Evolutionary conservation across 2,888 invertebrate genomes (phyloP).

Genomic region (Tipula helvola): DNA sequence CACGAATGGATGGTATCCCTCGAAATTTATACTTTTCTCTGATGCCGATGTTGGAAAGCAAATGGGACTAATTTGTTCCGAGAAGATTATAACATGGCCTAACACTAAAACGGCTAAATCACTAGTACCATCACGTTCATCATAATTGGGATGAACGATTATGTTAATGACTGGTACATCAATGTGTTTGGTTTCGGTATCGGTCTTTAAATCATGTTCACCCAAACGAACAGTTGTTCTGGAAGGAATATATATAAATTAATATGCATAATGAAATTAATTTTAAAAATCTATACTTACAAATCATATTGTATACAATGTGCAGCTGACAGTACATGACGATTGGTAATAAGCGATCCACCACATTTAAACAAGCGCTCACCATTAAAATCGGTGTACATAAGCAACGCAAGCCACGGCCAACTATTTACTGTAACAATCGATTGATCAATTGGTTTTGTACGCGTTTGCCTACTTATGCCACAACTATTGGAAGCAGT

Average conservation of each 20-base stretch:
- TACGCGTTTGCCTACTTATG: conserved; percentile 44
- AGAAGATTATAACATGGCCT: not conserved
- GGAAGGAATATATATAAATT: conserved; percentile 14
- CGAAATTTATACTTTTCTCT: conserved; percentile 43
- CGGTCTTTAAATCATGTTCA: conserved; percentile 56
- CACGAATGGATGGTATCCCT: conserved; percentile 48
- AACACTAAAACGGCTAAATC: conserved; percentile 55
- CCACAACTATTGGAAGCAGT: conserved; percentile 45
- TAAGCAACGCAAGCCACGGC: conserved; percentile 69
- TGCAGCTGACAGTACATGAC: conserved; percentile 56
- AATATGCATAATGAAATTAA: not conserved
- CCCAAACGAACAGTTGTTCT: conserved; percentile 62
- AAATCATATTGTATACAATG: conserved; percentile 27
- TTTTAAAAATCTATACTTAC: conserved; percentile 21
- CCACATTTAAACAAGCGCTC: conserved; percentile 31
- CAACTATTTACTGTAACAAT: conserved; percentile 45
- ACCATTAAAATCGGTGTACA: conserved; percentile 43
- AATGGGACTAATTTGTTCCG: conserved; percentile 46
- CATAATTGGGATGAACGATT: conserved; percentile 24
- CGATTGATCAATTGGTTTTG: conserved; percentile 45
- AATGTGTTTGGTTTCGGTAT: conserved; percentile 42
- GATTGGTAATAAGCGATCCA: conserved; percentile 37
- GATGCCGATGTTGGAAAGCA: conserved; percentile 53
- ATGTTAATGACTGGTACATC: conserved; percentile 45
- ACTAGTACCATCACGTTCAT: conserved; percentile 41